A percentile compares a stretch with the other conserved stretches of the same genome.
Conservation (phyloP, 2,888 invertebrate species). For the Liopterus haemorrhoidalis region DNA sequence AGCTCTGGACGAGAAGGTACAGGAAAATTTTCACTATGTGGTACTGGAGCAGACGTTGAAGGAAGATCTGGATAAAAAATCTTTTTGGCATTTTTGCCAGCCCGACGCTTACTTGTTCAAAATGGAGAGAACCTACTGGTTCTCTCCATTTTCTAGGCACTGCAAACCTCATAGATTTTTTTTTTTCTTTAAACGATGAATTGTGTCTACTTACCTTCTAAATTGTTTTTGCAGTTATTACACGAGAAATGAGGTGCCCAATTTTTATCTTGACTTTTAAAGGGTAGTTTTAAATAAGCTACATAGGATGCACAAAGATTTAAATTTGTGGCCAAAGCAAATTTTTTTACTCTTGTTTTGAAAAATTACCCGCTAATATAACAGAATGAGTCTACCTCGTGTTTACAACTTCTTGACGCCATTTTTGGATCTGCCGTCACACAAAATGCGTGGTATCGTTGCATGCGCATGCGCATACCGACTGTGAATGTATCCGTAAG, state of each 20-base stretch:
- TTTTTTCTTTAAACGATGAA: too few species aligned
- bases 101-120: slow-evolving; percentile 21
- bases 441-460: too few species aligned
- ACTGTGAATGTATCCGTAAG: too few species aligned
- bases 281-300: slow-evolving; percentile 35
- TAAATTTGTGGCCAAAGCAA: slow-evolving; percentile 21
- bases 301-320: slow-evolving; percentile 27
- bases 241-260: slow-evolving; percentile 32
- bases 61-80: slow-evolving; percentile 24
- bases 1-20: too few species aligned
- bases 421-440: too few species aligned
- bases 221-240: slow-evolving; percentile 25
- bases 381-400: too few species aligned
- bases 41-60: slow-evolving; percentile 15
- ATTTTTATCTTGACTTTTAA: slow-evolving; percentile 30
- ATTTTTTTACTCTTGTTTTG: slow-evolving; percentile 30
- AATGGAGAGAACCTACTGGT: slow-evolving; percentile 33
- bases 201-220: slow-evolving; percentile 23
- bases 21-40: too few species aligned
- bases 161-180: slow-evolving; percentile 31
- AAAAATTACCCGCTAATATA: slow-evolving; percentile 29
- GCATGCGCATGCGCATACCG: too few species aligned
- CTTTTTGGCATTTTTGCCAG: slow-evolving; percentile 22
- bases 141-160: slow-evolving; percentile 36
- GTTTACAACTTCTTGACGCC: too few species aligned